Evolutionary conservation across 2,797 vertebrate species (phyloP).

Genomic region (Lepus townsendii): DNA sequence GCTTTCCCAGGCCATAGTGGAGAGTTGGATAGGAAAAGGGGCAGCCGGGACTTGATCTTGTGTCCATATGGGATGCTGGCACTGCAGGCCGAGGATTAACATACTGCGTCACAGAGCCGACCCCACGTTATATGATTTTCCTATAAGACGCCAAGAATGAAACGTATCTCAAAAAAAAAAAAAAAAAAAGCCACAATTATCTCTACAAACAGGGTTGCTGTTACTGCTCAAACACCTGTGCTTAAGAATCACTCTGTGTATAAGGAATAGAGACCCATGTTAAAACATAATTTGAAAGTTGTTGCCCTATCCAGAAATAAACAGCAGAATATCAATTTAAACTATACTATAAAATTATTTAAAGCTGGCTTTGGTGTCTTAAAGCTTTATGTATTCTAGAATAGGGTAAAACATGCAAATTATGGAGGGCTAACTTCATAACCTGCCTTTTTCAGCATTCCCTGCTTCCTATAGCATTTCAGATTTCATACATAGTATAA

Average conservation of each 20-base stretch:
- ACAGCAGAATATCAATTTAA: neutral
- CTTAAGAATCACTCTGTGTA: neutral
- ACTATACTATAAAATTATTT: neutral
- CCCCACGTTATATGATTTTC: too few relatives aligned
- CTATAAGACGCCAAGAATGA: too few relatives aligned
- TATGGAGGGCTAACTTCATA: neutral
- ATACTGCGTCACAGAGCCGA: too few relatives aligned
- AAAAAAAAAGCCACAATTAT: neutral
- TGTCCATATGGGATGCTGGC: too few relatives aligned
- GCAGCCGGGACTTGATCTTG: too few relatives aligned
- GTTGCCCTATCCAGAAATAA: neutral
- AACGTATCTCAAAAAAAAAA: too few relatives aligned
- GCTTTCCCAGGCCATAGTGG: too few relatives aligned
- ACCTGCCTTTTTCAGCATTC: neutral
- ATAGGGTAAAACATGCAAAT: neutral
- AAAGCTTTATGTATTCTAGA: neutral
- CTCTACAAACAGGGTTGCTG: neutral
- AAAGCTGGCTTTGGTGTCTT: neutral
- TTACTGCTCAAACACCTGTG: neutral
- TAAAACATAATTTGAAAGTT: neutral
- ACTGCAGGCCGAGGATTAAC: too few relatives aligned
- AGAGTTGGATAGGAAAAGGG: too few relatives aligned
- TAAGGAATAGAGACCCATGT: neutral
- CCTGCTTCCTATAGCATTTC: neutral
- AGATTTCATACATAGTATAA: neutral